Evolutionary conservation across 2,888 invertebrate genomes (phyloP).

Genomic region (Drosophila anceps): DNA sequence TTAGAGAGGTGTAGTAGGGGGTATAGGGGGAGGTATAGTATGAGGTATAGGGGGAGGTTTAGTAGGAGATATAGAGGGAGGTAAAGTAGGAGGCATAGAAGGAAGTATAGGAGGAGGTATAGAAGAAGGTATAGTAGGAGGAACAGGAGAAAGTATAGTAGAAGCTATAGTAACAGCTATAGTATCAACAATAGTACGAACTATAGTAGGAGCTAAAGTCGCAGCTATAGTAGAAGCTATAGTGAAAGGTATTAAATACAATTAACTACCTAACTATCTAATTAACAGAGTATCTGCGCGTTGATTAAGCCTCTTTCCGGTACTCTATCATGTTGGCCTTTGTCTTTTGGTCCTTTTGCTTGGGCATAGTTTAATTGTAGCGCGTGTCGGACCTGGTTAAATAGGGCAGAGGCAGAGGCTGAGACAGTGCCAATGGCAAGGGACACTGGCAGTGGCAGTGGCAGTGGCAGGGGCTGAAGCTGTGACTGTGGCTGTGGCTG

Average conservation of each 20-base stretch:
- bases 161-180: neutral
- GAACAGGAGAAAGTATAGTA: neutral
- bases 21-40: neutral
- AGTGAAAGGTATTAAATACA: neutral
- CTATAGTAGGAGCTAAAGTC: too few relatives aligned
- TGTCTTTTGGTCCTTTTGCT: conserved; percentile 41
- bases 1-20: neutral
- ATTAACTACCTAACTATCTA: neutral
- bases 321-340: conserved; percentile 21
- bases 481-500: neutral
- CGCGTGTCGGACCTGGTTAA: conserved; percentile 54
- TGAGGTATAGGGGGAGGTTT: neutral
- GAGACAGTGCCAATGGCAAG: neutral
- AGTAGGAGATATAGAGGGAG: neutral
- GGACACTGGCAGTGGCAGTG: neutral
- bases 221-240: neutral
- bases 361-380: conserved; percentile 79
- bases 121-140: neutral
- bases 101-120: neutral
- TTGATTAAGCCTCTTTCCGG: neutral
- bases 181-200: neutral
- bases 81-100: neutral
- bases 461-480: neutral
- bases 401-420: neutral
- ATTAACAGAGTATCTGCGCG: neutral